These are phyloP conservation scores for Avahi laniger DNA, from an alignment of 2,797 vertebrate species.

Conservation along the genomic window DNA sequence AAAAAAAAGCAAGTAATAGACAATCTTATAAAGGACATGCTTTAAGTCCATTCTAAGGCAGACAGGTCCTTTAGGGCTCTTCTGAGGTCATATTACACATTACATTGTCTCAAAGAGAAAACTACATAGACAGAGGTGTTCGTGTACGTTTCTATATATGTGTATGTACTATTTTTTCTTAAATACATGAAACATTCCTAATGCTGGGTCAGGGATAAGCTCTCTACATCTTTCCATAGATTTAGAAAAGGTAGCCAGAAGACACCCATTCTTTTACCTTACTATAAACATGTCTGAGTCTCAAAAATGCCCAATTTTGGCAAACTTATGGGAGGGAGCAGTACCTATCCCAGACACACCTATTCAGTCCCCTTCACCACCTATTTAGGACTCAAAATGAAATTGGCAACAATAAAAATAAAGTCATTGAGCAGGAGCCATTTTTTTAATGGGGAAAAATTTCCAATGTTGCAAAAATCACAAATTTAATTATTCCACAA, in stretches of 20 bases:
- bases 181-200: slow-evolving; percentile 46
- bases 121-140: slow-evolving; percentile 22
- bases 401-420: slow-evolving; percentile 62
- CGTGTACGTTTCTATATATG: not conserved
- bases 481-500: slow-evolving; percentile 82
- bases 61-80: not conserved
- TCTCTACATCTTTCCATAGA: not conserved
- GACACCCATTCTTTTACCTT: slow-evolving; percentile 32
- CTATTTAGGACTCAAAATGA: slow-evolving; percentile 59
- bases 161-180: not conserved
- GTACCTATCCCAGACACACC: slow-evolving; percentile 28
- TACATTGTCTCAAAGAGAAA: slow-evolving; percentile 38
- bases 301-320: slow-evolving; percentile 28
- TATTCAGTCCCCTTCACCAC: slow-evolving; percentile 33
- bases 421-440: slow-evolving; percentile 50
- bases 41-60: slow-evolving; percentile 11
- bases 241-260: slow-evolving; percentile 49
- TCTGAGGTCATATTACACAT: not conserved
- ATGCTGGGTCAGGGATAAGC: not conserved
- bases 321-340: slow-evolving; percentile 37
- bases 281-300: slow-evolving; percentile 17
- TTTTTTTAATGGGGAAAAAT: slow-evolving; percentile 57
- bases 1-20: slow-evolving; percentile 19
- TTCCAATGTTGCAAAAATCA: slow-evolving; percentile 77
- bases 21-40: not conserved